Conservation (phyloP, 1,140 invertebrate species). For the Araneus ventricosus region DNA sequence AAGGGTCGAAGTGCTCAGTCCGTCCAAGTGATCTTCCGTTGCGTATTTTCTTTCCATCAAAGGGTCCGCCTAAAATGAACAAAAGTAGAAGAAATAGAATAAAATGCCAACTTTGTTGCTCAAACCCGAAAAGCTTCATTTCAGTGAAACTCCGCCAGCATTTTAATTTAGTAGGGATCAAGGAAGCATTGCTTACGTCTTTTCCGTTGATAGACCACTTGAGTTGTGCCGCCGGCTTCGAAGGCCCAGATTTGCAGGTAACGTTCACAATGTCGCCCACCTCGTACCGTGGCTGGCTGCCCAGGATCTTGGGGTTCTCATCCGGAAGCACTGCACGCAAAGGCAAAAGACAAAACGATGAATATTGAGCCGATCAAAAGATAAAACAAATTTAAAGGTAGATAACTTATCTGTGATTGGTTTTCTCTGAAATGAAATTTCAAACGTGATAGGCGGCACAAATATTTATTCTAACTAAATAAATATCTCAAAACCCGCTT, state of each 20-base stretch:
- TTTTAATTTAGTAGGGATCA: neutral
- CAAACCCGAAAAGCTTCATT: too few relatives aligned
- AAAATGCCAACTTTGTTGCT: too few relatives aligned
- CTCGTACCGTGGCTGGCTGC: constrained; percentile 83
- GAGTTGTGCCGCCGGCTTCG: constrained; percentile 80
- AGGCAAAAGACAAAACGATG: neutral
- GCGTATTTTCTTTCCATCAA: neutral
- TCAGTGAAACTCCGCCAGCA: neutral
- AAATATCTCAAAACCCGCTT: too few relatives aligned
- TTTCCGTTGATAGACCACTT: constrained; percentile 78
- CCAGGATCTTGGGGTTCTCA: constrained; percentile 68
- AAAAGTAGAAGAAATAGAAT: too few relatives aligned
- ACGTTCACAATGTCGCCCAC: constrained; percentile 87
- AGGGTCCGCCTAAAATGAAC: constrained; percentile 13
- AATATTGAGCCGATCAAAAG: neutral
- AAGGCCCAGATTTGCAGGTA: constrained; percentile 86
- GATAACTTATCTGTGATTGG: too few relatives aligned
- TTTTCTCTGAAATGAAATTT: too few relatives aligned
- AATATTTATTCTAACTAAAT: too few relatives aligned
- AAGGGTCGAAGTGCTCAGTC: constrained; percentile 40
- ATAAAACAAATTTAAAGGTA: too few relatives aligned
- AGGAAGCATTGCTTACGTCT: constrained; percentile 5
- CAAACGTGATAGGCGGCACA: too few relatives aligned
- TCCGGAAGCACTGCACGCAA: constrained; percentile 72
- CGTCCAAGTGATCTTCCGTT: constrained; percentile 33